These are phyloP conservation scores for Rhynchomys soricoides DNA, from an alignment of 2,113 vertebrate genomes.

Conservation along the genomic window DNA sequence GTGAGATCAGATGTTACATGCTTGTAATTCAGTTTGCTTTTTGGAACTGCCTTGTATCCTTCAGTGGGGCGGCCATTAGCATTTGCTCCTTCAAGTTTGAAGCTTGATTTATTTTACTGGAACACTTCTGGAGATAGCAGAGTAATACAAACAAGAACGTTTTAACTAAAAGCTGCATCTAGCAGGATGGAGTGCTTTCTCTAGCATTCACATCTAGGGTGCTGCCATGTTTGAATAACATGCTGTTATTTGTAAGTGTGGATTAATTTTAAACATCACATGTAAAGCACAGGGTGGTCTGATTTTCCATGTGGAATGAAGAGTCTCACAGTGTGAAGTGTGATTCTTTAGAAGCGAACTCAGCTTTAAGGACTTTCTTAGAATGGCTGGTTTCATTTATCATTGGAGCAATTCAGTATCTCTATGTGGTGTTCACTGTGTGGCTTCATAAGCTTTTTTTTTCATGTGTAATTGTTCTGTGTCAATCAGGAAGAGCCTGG, in stretches of 20 bases:
- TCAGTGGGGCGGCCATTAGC: not conserved
- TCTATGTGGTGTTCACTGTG: not conserved
- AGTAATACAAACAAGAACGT: not conserved
- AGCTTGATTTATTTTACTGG: conserved; percentile 13
- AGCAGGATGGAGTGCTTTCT: not conserved
- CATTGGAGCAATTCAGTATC: no score
- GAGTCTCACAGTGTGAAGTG: not conserved
- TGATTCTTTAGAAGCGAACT: not conserved
- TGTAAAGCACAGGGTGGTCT: not conserved
- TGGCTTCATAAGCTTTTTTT: not conserved
- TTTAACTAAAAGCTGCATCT: not conserved
- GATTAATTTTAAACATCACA: not conserved
- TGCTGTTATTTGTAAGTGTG: not conserved
- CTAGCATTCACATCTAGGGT: not conserved
- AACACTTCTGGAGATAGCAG: conserved; percentile 19
- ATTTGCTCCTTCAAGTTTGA: not conserved
- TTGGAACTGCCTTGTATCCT: not conserved
- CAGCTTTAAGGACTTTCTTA: not conserved
- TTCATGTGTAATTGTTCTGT: not conserved
- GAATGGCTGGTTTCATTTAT: not conserved
- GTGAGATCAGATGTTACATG: not conserved
- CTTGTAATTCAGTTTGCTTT: conserved; percentile 45
- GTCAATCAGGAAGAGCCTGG: not conserved
- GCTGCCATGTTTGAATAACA: not conserved
- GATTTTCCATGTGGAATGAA: not conserved